Conservation (phyloP, 2,113 vertebrate genomes). For the Saguinus imperator region DNA sequence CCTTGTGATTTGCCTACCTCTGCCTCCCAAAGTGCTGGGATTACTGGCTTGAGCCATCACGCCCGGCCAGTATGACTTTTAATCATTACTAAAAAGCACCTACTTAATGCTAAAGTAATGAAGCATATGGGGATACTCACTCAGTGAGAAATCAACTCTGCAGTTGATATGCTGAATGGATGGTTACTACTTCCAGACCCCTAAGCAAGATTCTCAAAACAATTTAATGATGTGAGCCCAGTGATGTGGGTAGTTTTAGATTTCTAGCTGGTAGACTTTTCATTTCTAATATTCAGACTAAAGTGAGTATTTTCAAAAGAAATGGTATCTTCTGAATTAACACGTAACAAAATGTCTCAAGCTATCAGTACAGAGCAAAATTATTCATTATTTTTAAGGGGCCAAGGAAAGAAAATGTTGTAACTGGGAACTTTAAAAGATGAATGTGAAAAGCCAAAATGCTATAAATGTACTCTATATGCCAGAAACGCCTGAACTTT, state of each 20-base stretch:
- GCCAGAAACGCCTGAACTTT: slow-evolving; percentile 72
- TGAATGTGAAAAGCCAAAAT: slow-evolving; percentile 70
- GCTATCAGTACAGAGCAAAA: slow-evolving; percentile 40
- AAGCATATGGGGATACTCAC: not conserved
- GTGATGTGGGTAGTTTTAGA: slow-evolving; percentile 15
- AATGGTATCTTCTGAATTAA: slow-evolving; percentile 68
- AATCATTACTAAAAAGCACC: slow-evolving; percentile 1
- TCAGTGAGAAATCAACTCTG: not conserved
- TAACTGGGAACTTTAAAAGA: slow-evolving; percentile 71
- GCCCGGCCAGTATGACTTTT: not conserved
- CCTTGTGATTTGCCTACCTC: too few species aligned
- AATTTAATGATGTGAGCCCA: slow-evolving; percentile 30
- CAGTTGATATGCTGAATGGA: not conserved
- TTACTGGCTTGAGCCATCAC: too few species aligned
- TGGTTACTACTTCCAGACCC: not conserved
- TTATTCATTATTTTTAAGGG: slow-evolving; percentile 75
- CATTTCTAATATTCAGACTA: slow-evolving; percentile 12
- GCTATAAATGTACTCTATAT: slow-evolving; percentile 73
- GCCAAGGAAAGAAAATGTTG: slow-evolving; percentile 75
- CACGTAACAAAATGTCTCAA: slow-evolving; percentile 58
- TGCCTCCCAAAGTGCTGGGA: too few species aligned
- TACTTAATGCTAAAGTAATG: not conserved
- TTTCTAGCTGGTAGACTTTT: slow-evolving; percentile 33
- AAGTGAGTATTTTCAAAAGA: slow-evolving; percentile 61
- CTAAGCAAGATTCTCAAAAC: slow-evolving; percentile 18